These are phyloP conservation scores for Ochotona curzoniae DNA, from an alignment of 2,113 vertebrate genomes.

Conservation along the genomic window DNA sequence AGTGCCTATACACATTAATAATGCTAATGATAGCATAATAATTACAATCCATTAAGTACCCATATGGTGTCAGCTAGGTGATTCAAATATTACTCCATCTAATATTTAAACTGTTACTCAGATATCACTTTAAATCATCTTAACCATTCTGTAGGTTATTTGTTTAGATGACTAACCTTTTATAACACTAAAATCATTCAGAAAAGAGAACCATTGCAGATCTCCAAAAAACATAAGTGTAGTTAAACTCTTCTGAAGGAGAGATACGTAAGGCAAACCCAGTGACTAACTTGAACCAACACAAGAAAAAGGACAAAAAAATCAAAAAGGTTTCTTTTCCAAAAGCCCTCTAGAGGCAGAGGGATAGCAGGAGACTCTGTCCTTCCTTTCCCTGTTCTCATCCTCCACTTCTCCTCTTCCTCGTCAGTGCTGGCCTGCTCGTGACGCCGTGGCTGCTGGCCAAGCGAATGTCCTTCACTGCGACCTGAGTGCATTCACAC, in stretches of 20 bases:
- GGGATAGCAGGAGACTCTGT: neutral
- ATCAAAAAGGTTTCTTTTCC: no score
- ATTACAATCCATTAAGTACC: neutral
- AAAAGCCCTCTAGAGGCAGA: neutral
- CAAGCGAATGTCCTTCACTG: neutral
- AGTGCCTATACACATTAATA: neutral
- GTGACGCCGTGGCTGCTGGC: neutral
- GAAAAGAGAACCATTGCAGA: neutral
- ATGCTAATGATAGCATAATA: neutral
- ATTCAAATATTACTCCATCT: neutral
- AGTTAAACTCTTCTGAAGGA: conserved; percentile 2
- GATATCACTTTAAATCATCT: neutral
- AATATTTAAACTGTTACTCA: neutral
- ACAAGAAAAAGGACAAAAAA: neutral
- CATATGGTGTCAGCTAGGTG: neutral
- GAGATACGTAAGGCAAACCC: neutral
- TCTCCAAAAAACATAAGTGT: neutral
- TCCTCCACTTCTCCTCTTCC: rapidly evolving
- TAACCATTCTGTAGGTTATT: neutral
- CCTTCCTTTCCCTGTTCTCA: neutral
- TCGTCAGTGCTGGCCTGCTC: neutral
- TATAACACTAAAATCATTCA: neutral
- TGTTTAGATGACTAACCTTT: neutral
- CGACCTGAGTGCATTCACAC: neutral
- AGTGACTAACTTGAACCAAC: neutral